A percentile compares a stretch with the other conserved stretches of the same genome.
phyloP scores from a whole-genome alignment of 2,797 vertebrate genomes.

The Cynopterus sphinx region DNA sequence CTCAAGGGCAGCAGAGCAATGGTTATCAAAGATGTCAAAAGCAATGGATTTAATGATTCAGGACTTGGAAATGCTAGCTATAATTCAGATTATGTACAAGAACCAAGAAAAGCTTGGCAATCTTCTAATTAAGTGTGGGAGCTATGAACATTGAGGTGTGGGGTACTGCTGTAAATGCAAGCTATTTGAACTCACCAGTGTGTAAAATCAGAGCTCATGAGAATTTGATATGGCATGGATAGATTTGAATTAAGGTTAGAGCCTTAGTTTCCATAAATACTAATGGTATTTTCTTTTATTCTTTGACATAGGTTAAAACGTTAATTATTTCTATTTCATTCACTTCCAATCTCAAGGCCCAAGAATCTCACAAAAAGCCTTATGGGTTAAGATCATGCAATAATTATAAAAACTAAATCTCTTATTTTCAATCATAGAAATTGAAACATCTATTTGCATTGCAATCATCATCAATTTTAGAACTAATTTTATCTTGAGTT shows the following conservation, averaged over 20 bases:
- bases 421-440: neutral
- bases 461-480: neutral
- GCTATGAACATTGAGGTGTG: neutral
- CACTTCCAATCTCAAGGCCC: neutral
- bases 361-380: neutral
- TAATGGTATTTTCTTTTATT: neutral
- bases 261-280: neutral
- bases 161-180: neutral
- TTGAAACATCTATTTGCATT: conserved; percentile 5
- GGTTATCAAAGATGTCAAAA: neutral
- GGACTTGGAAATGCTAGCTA: neutral
- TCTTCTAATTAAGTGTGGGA: neutral
- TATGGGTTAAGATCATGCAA: neutral
- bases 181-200: neutral
- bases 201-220: neutral
- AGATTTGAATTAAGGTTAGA: neutral
- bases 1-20: neutral
- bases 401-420: neutral
- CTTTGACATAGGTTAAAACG: neutral
- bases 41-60: neutral
- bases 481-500: conserved; percentile 1
- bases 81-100: neutral
- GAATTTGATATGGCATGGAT: neutral
- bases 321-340: neutral
- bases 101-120: neutral